Base-by-base conservation (phyloP, 92 coral and sea anemone species). In the Porites evermanni region DNA sequence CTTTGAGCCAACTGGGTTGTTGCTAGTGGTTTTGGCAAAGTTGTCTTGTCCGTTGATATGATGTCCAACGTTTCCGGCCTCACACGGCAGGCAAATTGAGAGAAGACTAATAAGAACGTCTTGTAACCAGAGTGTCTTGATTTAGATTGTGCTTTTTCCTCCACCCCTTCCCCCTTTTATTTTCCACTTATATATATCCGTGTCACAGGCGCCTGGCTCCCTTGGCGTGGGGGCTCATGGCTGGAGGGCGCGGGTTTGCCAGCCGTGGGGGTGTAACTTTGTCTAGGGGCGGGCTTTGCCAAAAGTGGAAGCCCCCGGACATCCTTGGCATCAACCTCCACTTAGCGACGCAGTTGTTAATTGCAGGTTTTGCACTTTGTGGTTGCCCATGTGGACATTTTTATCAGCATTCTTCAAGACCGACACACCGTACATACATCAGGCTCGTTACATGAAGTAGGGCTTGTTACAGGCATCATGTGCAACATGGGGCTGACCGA, bases 401-500 rank as follows among this genome's bases (percentile, higher is more conserved):
- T 97, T 67, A 88, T 93, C 68, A 93, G 98, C 80, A 90, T 97
- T 70, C 94, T 97, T 26, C 99, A 97, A 87, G 99, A 97, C 86
- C 89, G 98, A 64, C 91, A 90, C 23, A 67, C 88, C 70, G 89
- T 87, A 1, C 96, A 90, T 56, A 91, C 88, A 67, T 73, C 90
- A 58, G 86, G 97, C 11, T 97, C 99, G n/a, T 78, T 97, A 53
- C 98, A 97, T 78, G 99, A 97, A 72, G 91, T 97, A 1, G 90
- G 96, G 70, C 98, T 97, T 18, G 98, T 93, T 70, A 97, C 98
- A 9, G 98, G 95, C 18, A 97, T 97, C 71, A 81, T 97, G 65
- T 95, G 99, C 79, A 97, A 97, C 78, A 92, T 98, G 76, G 98
- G 94, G 20, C 91, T 95, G 20, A 93, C 96, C 0, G 99, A 97